Conservation (phyloP, 2,113 vertebrate genomes). For the Ameiurus melas region DNA sequence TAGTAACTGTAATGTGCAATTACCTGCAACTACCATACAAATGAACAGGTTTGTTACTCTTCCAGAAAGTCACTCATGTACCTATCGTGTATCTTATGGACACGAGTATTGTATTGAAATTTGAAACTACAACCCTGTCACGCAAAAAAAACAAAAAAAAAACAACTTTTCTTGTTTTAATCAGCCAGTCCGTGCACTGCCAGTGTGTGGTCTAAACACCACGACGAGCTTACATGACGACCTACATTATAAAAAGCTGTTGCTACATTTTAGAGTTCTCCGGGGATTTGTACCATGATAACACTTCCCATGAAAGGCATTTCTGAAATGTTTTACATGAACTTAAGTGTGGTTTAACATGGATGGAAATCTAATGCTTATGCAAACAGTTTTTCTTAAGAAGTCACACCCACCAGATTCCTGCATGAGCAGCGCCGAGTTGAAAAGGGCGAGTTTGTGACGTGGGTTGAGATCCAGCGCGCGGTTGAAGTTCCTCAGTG, state of each 20-base stretch:
- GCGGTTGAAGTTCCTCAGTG: constrained; percentile 90
- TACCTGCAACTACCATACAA: neutral
- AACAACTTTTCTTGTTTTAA: neutral
- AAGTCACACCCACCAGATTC: constrained; percentile 86
- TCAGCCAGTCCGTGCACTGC: too few species aligned
- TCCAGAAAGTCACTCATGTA: neutral
- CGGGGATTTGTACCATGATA: too few species aligned
- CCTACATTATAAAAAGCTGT: neutral
- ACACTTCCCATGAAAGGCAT: neutral
- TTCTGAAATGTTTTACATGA: neutral
- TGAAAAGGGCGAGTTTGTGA: constrained; percentile 93
- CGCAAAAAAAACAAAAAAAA: neutral
- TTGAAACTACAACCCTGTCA: neutral
- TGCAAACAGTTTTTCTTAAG: neutral
- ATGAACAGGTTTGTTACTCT: neutral
- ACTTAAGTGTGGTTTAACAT: neutral
- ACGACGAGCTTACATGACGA: too few species aligned
- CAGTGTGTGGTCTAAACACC: neutral
- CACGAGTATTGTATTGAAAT: neutral
- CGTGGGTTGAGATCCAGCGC: constrained; percentile 87
- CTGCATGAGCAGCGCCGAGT: constrained; percentile 96
- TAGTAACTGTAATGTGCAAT: neutral
- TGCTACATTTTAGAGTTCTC: too few species aligned
- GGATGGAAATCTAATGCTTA: neutral
- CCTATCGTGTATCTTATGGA: neutral